Percentiles rank a stretch among this genome's conserved stretches.
Conservation (phyloP, 2,797 vertebrate genomes). For the Antrozous pallidus region DNA sequence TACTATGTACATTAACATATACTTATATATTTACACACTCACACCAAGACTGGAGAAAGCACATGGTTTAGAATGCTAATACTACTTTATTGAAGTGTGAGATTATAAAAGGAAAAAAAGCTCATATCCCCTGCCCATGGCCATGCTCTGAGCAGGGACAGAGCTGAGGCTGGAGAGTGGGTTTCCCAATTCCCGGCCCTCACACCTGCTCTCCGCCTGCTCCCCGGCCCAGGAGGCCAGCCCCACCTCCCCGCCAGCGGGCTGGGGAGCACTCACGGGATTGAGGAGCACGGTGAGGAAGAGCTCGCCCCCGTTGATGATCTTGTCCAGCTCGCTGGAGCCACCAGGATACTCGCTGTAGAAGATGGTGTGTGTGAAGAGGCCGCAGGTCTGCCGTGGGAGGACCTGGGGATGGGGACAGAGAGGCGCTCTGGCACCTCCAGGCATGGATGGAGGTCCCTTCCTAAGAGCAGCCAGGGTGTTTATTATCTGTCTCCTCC, state of each 20-base stretch:
- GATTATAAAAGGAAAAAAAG: neutral
- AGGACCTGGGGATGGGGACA: conserved; percentile 86
- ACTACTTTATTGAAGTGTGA: neutral
- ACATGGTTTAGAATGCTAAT: neutral
- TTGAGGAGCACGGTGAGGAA: conserved; percentile 97
- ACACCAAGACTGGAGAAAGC: neutral
- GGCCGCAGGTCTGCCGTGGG: conserved; percentile 95
- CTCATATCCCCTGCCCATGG: neutral
- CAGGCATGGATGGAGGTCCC: neutral
- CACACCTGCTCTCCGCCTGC: neutral
- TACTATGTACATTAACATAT: neutral
- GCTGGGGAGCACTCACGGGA: conserved; percentile 87
- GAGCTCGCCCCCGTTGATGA: conserved; percentile 98
- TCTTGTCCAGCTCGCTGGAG: conserved; percentile 95
- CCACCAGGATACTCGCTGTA: conserved; percentile 98
- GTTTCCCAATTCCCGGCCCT: neutral
- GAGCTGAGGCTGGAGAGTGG: neutral
- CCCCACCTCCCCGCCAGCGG: neutral
- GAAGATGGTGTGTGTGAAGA: conserved; percentile 99
- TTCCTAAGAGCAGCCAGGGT: neutral
- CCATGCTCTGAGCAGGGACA: neutral
- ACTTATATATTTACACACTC: neutral
- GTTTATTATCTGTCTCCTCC: neutral
- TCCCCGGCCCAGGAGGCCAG: neutral
- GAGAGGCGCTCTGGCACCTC: neutral